Base-by-base conservation (phyloP, 1,140 invertebrate genomes). In the Drosophila quadrilineata region DNA sequence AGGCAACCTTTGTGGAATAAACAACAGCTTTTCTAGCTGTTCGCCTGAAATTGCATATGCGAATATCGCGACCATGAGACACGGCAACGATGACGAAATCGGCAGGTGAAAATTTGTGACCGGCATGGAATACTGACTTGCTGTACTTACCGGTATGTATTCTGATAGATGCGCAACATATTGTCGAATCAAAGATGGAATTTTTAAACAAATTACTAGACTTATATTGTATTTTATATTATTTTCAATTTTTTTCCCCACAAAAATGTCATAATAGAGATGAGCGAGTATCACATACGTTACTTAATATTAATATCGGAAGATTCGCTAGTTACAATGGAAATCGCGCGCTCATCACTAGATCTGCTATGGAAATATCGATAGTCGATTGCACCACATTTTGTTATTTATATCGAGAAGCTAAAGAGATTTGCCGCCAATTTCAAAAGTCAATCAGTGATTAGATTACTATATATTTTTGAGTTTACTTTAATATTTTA, bases 111-210 rank as follows among this genome's bases (percentile, higher is more conserved):
- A 69, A 36, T 22, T n/a, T 43, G 9, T 38, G 6, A 31, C 33
- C 17, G 54, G 41, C 28, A 17, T 49, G 36, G 36, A 8, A 38
- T 48, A 17, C n/a, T 0, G 9, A 29, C 5, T 3, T 26, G 28
- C 22, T 2, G 3, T 40, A 17, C 76, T 77, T 82, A 87, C 82
- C 82, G 82, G 58, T 80, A 75, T 45, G 82, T 60, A 41, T 71
- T 76, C 41, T 87, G 76, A 53, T 87, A 82, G 45, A 87, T 87
- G 66, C 82, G 84, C 64, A 87, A 77, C 82, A 87, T 87, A 45
- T 46, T 87, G 58, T 56, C 65, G 74, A 57, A 35, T 66, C 38
- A 22, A 52, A 33, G 35, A 40, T 64, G 64, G 54, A 60, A 56
- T 50, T 85, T 60, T 43, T 66, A 58, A 74, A 53, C 66, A 57